Conservation (phyloP, 2,888 invertebrate species). For the Cephus sareptanus region DNA sequence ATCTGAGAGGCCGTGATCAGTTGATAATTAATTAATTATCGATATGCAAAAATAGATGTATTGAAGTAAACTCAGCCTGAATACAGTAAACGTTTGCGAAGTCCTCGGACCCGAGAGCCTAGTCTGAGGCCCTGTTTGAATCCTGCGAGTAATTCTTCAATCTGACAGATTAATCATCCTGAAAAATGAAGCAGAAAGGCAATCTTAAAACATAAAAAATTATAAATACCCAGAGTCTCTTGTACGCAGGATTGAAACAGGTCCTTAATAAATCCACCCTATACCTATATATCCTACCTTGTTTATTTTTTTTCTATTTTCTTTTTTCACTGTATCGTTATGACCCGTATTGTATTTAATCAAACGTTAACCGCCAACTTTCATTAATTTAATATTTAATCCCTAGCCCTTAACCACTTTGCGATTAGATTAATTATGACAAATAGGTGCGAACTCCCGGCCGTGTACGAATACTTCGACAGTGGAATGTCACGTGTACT, state of each 20-base stretch:
- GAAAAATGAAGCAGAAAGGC: neutral
- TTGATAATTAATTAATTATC: slow-evolving; percentile 15
- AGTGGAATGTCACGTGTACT: slow-evolving; percentile 7
- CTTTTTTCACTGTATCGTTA: slow-evolving; percentile 11
- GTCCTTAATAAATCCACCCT: slow-evolving; percentile 40
- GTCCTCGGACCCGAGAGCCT: slow-evolving; percentile 51
- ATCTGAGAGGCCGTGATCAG: slow-evolving; percentile 11
- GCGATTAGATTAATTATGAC: slow-evolving; percentile 5
- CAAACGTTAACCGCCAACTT: slow-evolving; percentile 31
- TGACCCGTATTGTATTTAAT: slow-evolving; percentile 40
- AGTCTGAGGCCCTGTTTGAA: slow-evolving; percentile 54
- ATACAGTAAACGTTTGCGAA: slow-evolving; percentile 25
- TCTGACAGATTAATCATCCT: neutral
- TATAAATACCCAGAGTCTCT: neutral
- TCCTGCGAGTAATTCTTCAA: slow-evolving; percentile 37
- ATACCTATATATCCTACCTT: neutral
- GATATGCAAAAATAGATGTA: slow-evolving; percentile 4
- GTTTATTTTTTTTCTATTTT: slow-evolving; percentile 33
- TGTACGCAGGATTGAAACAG: slow-evolving; percentile 27
- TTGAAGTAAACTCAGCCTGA: neutral
- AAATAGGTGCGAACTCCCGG: neutral
- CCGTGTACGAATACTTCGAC: slow-evolving; percentile 5
- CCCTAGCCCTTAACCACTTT: slow-evolving; percentile 5
- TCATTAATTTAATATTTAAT: slow-evolving; percentile 46
- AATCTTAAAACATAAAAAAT: slow-evolving; percentile 10